Percentiles rank a stretch among this genome's conserved stretches.
These are phyloP conservation scores for Hozukius guyotensis DNA, from an alignment of 2,797 vertebrate species.

Conservation along the genomic window DNA sequence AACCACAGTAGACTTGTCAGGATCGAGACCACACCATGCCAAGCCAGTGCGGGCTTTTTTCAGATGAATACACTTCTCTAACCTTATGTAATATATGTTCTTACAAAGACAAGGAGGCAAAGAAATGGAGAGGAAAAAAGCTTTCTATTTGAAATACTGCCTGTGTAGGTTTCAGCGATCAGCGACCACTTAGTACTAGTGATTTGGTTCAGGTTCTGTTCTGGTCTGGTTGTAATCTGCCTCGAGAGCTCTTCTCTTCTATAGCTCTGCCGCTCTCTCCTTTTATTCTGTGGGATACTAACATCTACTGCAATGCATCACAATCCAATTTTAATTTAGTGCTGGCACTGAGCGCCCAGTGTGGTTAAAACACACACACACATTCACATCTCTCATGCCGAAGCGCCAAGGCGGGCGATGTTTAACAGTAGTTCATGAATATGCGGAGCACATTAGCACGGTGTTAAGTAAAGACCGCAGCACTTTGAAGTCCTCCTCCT, in stretches of 20 bases:
- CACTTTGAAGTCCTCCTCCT: constrained; percentile 72
- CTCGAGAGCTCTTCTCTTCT: constrained; percentile 35
- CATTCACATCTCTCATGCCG: constrained; percentile 41
- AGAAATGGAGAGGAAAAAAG: not conserved
- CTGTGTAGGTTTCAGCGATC: constrained; percentile 15
- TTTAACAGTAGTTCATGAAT: constrained; percentile 78
- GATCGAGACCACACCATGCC: constrained; percentile 13
- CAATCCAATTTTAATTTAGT: constrained; percentile 82
- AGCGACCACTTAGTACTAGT: constrained; percentile 40
- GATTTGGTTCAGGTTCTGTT: constrained; percentile 46
- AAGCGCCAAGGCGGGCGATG: constrained; percentile 50
- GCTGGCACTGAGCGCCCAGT: constrained; percentile 57
- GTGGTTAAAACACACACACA: constrained; percentile 55
- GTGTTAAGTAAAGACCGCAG: constrained; percentile 69
- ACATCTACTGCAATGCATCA: constrained; percentile 83
- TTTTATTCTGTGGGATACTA: constrained; percentile 67
- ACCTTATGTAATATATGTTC: constrained; percentile 38
- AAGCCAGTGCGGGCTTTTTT: constrained; percentile 26
- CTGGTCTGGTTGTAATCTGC: constrained; percentile 56
- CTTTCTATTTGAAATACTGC: constrained; percentile 22
- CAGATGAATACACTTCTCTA: constrained; percentile 32
- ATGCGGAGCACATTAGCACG: constrained; percentile 72
- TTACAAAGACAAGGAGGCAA: not conserved
- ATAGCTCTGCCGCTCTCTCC: constrained; percentile 42
- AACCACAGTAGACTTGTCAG: constrained; percentile 49